Evolutionary conservation across 2,797 vertebrate genomes (phyloP).

Genomic region (Menidia menidia): DNA sequence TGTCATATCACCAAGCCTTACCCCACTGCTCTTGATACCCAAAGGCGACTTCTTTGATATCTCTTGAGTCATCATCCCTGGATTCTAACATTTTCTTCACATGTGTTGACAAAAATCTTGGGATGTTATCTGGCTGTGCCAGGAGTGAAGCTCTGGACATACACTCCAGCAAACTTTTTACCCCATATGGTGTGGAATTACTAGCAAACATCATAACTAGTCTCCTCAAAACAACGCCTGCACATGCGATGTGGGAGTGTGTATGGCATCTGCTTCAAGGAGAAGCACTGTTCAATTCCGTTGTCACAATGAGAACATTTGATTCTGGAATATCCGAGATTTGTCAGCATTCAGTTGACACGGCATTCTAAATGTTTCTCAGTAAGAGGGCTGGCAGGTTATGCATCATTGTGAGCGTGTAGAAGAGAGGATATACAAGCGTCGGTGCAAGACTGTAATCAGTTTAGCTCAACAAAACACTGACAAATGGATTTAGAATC

Average conservation of each 20-base stretch:
- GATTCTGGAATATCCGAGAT: neutral
- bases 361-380: neutral
- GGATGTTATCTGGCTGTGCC: slow-evolving; percentile 11
- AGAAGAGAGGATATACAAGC: neutral
- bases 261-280: neutral
- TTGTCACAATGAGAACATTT: slow-evolving; percentile 1
- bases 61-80: neutral
- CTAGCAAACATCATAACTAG: neutral
- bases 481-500: neutral
- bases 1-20: neutral
- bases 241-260: neutral
- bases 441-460: neutral
- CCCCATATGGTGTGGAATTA: neutral
- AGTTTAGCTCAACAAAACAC: neutral
- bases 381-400: neutral
- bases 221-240: neutral
- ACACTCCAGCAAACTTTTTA: slow-evolving; percentile 11
- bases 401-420: neutral
- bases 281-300: neutral
- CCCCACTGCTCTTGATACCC: slow-evolving; percentile 15
- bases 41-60: slow-evolving; percentile 1
- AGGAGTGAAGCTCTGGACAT: slow-evolving; percentile 14
- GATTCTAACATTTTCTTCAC: neutral
- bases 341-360: neutral
- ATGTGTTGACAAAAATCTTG: slow-evolving; percentile 1